phyloP scores from a whole-genome alignment of 2,113 vertebrate species.

The Xiphias gladius region DNA sequence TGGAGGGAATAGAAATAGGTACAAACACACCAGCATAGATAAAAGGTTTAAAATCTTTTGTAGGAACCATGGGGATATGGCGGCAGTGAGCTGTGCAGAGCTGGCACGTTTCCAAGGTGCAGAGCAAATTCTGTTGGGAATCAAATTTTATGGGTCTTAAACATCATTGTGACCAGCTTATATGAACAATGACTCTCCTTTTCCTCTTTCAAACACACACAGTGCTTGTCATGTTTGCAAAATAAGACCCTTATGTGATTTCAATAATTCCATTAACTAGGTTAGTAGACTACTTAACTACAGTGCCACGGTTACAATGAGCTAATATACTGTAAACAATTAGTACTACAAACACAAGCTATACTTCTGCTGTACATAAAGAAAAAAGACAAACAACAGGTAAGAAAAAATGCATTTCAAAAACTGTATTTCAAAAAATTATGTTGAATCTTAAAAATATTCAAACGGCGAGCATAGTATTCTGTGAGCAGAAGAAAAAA shows the following conservation, averaged over 20 bases:
- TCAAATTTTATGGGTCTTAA: slow-evolving; percentile 80
- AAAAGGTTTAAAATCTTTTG: slow-evolving; percentile 76
- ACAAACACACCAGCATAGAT: slow-evolving; percentile 70
- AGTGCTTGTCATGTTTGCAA: slow-evolving; percentile 55
- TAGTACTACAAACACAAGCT: not conserved
- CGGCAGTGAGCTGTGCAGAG: slow-evolving; percentile 45
- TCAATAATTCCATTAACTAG: slow-evolving; percentile 69
- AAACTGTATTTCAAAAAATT: not conserved
- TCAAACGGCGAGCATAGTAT: not conserved
- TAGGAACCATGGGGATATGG: slow-evolving; percentile 52
- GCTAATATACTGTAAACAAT: not conserved
- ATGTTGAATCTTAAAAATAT: not conserved
- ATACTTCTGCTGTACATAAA: not conserved
- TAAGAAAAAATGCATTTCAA: not conserved
- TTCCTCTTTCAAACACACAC: slow-evolving; percentile 54
- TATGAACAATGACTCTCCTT: slow-evolving; percentile 72
- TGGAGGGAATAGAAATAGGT: slow-evolving; percentile 71
- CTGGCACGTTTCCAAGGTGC: slow-evolving; percentile 68
- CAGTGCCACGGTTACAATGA: slow-evolving; percentile 3
- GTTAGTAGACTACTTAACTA: slow-evolving; percentile 43
- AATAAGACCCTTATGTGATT: slow-evolving; percentile 59
- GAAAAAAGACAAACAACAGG: not conserved
- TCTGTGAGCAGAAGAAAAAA: not conserved
- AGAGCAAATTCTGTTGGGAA: slow-evolving; percentile 72
- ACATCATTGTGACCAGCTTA: slow-evolving; percentile 78